Evolutionary conservation across 2,888 invertebrate species (phyloP), one percentile per base, ranked within the genome.

Genomic region (Lordiphosa andalusiaca): DNA sequence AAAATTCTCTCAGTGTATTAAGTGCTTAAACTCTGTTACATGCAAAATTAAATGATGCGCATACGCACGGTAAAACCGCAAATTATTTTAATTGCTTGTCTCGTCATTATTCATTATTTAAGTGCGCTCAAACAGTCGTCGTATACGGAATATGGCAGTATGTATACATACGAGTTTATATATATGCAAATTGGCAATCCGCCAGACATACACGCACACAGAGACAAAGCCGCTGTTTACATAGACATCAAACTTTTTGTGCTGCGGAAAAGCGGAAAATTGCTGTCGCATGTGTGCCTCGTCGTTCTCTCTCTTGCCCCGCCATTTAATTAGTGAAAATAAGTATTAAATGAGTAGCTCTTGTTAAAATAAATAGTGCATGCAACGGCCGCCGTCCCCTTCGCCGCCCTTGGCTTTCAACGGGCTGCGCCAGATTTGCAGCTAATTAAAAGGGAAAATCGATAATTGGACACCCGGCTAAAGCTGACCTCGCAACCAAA

Each of bases 1-100:
- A n/a, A n/a, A n/a, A n/a, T n/a, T 74, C 51, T 64, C 50, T 42
- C 76, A 62, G 83, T 82, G 77, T 67, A 76, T 64, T 76, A 82
- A 82, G 84, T 73, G 78, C 78, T 78, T 84, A 75, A 75, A 84
- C 82, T 67, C 84, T 82, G 77, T 83, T 82, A 77, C 76, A 85
- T 84, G 76, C 67, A 71, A 78, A 81, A 86, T 85, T 87, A 83
- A 87, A 87, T 87, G 87, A 86, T 87, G 85, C 87, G 86, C 87
- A 87, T 86, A 87, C 86, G 86, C 87, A 84, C 73, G 70, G 84
- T 81, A 81, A 67, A 85, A 87, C 87, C 87, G 85, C 87, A 87
- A 87, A 87, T 87, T 87, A 87, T 87, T 87, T 87, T 87, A 87
- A 87, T 87, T 87, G 86, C 86, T 86, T 85, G 86, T 87, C 87